A percentile compares a stretch with the other conserved stretches of the same genome.
These are phyloP conservation scores for Hycleus phaleratus DNA, from an alignment of 1,140 invertebrate species.

Conservation along the genomic window DNA sequence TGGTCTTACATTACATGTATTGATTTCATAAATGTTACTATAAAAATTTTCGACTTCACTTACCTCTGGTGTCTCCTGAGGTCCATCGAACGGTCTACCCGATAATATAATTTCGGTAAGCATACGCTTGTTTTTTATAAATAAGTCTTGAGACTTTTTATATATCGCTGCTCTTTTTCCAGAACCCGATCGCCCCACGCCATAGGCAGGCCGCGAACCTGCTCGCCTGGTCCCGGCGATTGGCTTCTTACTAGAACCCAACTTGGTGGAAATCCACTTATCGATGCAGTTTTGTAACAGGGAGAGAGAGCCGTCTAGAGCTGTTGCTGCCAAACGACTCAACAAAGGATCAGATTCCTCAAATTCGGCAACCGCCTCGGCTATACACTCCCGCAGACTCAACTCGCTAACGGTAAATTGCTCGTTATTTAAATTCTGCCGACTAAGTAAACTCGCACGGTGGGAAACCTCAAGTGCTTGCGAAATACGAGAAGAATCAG, in stretches of 20 bases:
- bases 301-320: no score
- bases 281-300: no score
- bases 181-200: not conserved
- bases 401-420: no score
- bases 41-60: not conserved
- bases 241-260: not conserved
- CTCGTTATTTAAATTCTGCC: no score
- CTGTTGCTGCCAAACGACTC: no score
- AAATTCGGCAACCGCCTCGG: no score
- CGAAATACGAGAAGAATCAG: no score
- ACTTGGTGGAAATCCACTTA: not conserved
- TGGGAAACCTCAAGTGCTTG: no score
- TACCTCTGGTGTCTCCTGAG: not conserved
- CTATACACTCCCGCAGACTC: no score
- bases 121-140: not conserved
- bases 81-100: not conserved
- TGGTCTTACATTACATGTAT: not conserved
- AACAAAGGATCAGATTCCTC: no score
- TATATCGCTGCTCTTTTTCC: not conserved
- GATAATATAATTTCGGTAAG: not conserved
- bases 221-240: no score
- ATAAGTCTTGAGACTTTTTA: constrained; percentile 9
- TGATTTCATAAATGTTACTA: not conserved
- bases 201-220: not conserved
- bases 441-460: no score